Percentiles rank a stretch among this genome's conserved stretches.
These are phyloP conservation scores for Cyanoderma ruficeps DNA, from an alignment of 2,113 vertebrate genomes.

Conservation along the genomic window DNA sequence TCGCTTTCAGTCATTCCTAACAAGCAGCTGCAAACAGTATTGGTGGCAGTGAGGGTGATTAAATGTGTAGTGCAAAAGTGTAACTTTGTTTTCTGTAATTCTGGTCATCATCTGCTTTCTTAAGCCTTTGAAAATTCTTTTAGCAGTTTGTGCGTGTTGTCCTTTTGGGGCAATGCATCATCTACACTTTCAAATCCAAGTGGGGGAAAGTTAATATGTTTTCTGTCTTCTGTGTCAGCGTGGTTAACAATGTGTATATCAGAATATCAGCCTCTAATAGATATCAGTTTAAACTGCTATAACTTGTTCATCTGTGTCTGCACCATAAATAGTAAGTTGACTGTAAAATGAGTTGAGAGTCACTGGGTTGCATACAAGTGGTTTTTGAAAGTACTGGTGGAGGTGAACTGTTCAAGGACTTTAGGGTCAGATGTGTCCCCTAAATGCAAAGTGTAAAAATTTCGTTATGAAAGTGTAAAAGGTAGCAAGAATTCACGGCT, in stretches of 20 bases:
- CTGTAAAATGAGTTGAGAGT: neutral
- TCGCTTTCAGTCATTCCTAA: neutral
- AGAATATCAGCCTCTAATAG: neutral
- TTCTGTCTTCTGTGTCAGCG: neutral
- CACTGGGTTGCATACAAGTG: fast-evolving
- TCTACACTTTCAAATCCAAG: neutral
- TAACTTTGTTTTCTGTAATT: neutral
- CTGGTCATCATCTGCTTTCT: neutral
- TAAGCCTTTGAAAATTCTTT: neutral
- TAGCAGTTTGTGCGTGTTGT: neutral
- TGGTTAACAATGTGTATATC: neutral
- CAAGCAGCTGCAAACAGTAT: neutral
- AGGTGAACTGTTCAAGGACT: neutral
- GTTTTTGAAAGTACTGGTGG: neutral
- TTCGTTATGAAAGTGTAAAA: neutral
- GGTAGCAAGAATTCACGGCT: neutral
- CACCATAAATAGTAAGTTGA: neutral
- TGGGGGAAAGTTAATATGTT: neutral
- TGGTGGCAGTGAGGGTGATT: neutral
- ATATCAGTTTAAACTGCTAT: neutral
- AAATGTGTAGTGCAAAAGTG: neutral
- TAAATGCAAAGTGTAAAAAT: neutral
- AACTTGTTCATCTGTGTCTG: neutral
- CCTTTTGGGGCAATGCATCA: neutral
- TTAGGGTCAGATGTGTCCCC: neutral